Evolutionary conservation across 2,113 vertebrate species (phyloP).

Genomic region (Athene cunicularia): DNA sequence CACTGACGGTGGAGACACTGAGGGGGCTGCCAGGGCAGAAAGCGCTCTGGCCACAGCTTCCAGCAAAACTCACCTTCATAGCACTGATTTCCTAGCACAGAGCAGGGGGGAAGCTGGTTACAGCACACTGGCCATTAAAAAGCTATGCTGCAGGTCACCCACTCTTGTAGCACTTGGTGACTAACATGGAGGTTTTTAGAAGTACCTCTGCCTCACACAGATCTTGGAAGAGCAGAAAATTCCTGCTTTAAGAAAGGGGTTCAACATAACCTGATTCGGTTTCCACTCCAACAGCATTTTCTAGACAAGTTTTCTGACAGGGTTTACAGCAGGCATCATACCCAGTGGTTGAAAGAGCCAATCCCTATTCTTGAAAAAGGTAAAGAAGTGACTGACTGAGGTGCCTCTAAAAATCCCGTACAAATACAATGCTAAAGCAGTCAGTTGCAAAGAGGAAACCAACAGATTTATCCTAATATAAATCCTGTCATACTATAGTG

Average conservation of each 20-base stretch:
- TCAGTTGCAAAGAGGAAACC: background rate
- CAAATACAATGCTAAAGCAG: background rate
- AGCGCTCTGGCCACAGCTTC: background rate
- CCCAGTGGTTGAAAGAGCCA: background rate
- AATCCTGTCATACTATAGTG: background rate
- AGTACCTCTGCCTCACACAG: background rate
- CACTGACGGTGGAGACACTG: background rate
- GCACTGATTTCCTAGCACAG: no score
- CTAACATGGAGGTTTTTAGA: background rate
- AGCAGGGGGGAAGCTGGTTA: background rate
- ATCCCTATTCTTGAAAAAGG: background rate
- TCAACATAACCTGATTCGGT: background rate
- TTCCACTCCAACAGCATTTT: background rate
- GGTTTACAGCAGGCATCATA: background rate
- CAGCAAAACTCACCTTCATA: background rate
- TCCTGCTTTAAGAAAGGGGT: background rate
- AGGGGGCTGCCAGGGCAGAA: background rate
- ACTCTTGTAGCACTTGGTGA: background rate
- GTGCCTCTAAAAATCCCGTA: background rate
- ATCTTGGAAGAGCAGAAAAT: background rate
- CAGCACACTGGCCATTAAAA: background rate
- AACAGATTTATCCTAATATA: background rate
- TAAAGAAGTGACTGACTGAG: background rate
- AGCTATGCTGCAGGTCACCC: rapidly evolving
- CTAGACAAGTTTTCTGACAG: background rate